These are phyloP conservation scores for Drosophila persimilis DNA, from an alignment of 1,140 invertebrate species.

Conservation along the genomic window DNA sequence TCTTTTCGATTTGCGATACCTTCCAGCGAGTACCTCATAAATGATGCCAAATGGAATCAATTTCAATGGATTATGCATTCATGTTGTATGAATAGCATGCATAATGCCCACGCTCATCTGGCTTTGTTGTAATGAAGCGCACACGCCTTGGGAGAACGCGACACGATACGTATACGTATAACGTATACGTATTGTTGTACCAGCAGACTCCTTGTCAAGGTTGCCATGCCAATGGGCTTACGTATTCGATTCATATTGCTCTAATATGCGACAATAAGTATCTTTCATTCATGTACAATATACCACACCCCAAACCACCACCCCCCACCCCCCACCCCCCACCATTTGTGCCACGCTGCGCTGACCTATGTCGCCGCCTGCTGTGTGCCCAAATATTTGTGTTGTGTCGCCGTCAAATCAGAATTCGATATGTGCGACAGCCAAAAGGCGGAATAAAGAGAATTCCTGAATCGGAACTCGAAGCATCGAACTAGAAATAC, in stretches of 20 bases:
- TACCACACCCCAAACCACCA: no score
- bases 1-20: no score
- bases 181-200: background rate
- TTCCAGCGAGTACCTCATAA: no score
- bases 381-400: conserved; percentile 57
- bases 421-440: conserved; percentile 58
- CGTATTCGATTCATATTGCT: conserved; percentile 51
- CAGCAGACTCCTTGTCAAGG: background rate
- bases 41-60: conserved; percentile 3
- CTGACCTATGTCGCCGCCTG: conserved; percentile 59
- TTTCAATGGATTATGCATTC: conserved; percentile 6
- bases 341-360: conserved; percentile 22
- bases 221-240: conserved; percentile 46
- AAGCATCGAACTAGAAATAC: conserved; percentile 28
- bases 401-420: conserved; percentile 58
- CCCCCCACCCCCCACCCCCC: no score
- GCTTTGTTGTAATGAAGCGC: conserved; percentile 11
- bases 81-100: conserved; percentile 19
- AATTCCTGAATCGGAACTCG: conserved; percentile 14
- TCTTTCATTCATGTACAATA: conserved; percentile 19
- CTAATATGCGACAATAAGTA: conserved; percentile 54
- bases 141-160: background rate
- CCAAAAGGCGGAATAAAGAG: conserved; percentile 42
- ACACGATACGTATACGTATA: background rate
- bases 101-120: conserved; percentile 37